A percentile compares a stretch with the other conserved stretches of the same genome.
Conservation (phyloP, 2,797 vertebrate species). For the Chrosomus eos region DNA sequence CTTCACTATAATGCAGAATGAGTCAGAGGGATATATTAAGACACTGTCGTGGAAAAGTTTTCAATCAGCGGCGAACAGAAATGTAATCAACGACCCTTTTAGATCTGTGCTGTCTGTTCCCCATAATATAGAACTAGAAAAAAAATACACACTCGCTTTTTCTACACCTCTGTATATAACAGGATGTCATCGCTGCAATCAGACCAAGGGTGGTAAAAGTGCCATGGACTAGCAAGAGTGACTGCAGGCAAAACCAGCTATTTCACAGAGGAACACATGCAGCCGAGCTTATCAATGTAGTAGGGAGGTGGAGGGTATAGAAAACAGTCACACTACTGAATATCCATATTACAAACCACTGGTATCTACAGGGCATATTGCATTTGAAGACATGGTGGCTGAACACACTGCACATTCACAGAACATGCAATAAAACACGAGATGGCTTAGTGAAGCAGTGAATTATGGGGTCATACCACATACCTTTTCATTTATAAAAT, state of each 20-base stretch:
- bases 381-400: background rate
- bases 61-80: background rate
- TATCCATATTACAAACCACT: constrained; percentile 9
- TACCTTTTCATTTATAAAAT: constrained; percentile 1
- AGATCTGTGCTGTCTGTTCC: background rate
- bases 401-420: constrained; percentile 1
- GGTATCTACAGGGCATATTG: background rate
- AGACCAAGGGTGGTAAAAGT: constrained; percentile 30
- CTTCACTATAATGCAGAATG: constrained; percentile 20
- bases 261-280: constrained; percentile 35
- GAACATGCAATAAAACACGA: constrained; percentile 1
- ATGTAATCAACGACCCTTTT: constrained; percentile 30
- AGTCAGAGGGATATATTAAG: constrained; percentile 29
- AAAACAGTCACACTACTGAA: constrained; percentile 24
- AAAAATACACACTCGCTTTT: background rate
- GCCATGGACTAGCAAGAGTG: constrained; percentile 39
- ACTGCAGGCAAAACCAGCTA: constrained; percentile 27
- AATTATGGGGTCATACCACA: background rate
- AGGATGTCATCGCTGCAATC: constrained; percentile 41
- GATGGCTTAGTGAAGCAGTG: background rate
- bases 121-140: constrained; percentile 14
- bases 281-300: constrained; percentile 36
- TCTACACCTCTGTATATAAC: constrained; percentile 38
- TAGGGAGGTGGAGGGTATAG: background rate
- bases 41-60: constrained; percentile 10